These are phyloP conservation scores for Polypterus bichir DNA, from an alignment of 2,113 vertebrate species.

Conservation along the genomic window DNA sequence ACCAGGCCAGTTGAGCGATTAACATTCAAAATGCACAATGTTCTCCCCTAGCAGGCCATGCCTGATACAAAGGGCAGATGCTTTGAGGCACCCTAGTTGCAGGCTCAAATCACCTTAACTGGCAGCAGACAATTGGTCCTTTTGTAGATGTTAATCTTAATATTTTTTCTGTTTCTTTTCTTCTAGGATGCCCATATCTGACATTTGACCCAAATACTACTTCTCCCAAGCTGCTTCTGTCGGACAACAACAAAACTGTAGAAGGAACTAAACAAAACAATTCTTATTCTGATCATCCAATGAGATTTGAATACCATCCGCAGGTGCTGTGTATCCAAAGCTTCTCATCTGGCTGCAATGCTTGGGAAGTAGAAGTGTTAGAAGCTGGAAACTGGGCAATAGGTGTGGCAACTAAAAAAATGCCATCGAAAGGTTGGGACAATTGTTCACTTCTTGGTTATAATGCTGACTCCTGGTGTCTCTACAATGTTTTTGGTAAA, in stretches of 20 bases:
- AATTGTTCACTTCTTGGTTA: not conserved
- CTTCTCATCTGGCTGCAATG: slow-evolving; percentile 14
- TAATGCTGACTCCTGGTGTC: slow-evolving; percentile 3
- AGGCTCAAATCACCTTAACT: too few relatives aligned
- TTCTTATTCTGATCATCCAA: slow-evolving; percentile 3
- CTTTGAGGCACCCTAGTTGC: too few relatives aligned
- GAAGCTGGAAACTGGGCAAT: slow-evolving; percentile 1
- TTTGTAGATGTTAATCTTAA: too few relatives aligned
- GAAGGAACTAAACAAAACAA: not conserved
- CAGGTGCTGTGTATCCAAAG: slow-evolving; percentile 18
- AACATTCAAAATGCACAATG: too few relatives aligned
- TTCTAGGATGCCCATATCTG: not conserved
- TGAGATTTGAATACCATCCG: slow-evolving; percentile 16
- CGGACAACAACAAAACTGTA: slow-evolving; percentile 11
- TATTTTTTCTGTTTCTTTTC: not conserved
- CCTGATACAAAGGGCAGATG: too few relatives aligned
- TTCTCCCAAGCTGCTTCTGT: slow-evolving; percentile 11
- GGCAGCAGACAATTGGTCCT: too few relatives aligned
- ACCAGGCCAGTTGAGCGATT: too few relatives aligned
- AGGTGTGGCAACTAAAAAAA: not conserved
- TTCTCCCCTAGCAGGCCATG: too few relatives aligned
- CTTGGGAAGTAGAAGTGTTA: slow-evolving; percentile 21
- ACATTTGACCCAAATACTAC: slow-evolving; percentile 21
- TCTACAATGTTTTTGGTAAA: not conserved
- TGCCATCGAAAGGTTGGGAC: slow-evolving; percentile 2